A percentile compares a stretch with the other conserved stretches of the same genome.
These are phyloP conservation scores for Nomada hirtipes DNA, from an alignment of 2,888 invertebrate species.

Conservation along the genomic window DNA sequence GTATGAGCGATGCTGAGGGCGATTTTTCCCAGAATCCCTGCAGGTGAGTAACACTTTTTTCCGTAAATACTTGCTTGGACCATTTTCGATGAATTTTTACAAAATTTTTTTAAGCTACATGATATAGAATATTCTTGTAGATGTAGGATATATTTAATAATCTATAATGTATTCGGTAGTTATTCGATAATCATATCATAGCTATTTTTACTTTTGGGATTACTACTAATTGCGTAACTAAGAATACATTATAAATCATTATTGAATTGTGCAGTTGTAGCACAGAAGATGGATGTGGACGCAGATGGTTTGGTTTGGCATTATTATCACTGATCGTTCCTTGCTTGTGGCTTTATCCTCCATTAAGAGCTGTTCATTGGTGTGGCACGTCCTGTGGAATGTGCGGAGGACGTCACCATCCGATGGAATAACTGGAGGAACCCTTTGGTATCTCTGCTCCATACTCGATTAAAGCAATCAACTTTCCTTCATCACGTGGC, in stretches of 20 bases:
- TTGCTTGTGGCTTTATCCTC: constrained; percentile 97
- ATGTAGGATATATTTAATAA: constrained; percentile 4
- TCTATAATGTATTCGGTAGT: constrained; percentile 32
- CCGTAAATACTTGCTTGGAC: background rate
- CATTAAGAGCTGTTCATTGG: constrained; percentile 93
- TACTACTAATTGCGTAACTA: background rate
- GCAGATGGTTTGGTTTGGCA: constrained; percentile 93
- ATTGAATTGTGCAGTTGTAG: constrained; percentile 76
- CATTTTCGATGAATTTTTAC: constrained; percentile 6
- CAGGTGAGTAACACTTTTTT: constrained; percentile 82
- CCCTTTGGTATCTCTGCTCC: constrained; percentile 83
- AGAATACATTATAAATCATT: constrained; percentile 48
- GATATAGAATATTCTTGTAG: constrained; percentile 11
- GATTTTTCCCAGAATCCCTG: constrained; percentile 95
- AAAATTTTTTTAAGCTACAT: background rate
- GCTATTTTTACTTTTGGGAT: constrained; percentile 18
- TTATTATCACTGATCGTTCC: constrained; percentile 95
- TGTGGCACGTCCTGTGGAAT: constrained; percentile 92
- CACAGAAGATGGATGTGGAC: constrained; percentile 89
- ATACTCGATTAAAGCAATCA: constrained; percentile 74
- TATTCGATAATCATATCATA: constrained; percentile 18
- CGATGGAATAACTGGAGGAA: constrained; percentile 83
- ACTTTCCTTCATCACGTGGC: constrained; percentile 61
- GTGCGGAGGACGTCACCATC: constrained; percentile 92
- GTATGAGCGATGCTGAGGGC: constrained; percentile 95